Conservation (phyloP, 2,888 invertebrate genomes). For the Arctia plantaginis region DNA sequence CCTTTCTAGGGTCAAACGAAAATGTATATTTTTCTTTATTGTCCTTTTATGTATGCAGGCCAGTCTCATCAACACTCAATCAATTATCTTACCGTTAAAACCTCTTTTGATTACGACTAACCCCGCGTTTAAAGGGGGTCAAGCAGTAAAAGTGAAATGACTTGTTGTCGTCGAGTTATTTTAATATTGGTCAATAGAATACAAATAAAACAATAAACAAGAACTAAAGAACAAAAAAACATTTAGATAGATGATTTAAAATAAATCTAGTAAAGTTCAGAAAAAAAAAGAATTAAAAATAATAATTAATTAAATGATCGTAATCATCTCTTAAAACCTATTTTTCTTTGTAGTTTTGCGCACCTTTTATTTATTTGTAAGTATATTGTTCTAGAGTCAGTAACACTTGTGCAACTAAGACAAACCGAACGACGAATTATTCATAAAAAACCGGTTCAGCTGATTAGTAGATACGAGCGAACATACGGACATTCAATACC, state of each 20-base stretch:
- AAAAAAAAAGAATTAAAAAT: not conserved
- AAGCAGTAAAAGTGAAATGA: conserved; percentile 45
- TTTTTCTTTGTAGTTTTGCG: too few species aligned
- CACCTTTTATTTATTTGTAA: too few species aligned
- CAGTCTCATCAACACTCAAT: conserved; percentile 30
- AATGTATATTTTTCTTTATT: conserved; percentile 14
- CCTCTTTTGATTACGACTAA: conserved; percentile 28
- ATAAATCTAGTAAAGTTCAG: not conserved
- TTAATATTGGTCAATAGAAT: conserved; percentile 29
- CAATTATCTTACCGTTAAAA: conserved; percentile 42
- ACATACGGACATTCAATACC: not conserved
- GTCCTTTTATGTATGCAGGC: conserved; percentile 32
- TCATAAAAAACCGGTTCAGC: not conserved
- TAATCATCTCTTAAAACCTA: too few species aligned
- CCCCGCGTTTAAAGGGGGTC: conserved; percentile 34
- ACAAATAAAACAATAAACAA: conserved; percentile 28
- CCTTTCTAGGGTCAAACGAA: conserved; percentile 10
- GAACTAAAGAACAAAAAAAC: not conserved
- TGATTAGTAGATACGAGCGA: not conserved
- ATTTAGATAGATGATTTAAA: not conserved
- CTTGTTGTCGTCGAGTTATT: conserved; percentile 22
- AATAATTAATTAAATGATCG: not conserved
- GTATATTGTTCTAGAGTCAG: too few species aligned
- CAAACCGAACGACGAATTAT: too few species aligned
- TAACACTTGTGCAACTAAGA: too few species aligned